These are phyloP conservation scores for Coelopa pilipes DNA, from an alignment of 2,888 invertebrate genomes.

Conservation along the genomic window DNA sequence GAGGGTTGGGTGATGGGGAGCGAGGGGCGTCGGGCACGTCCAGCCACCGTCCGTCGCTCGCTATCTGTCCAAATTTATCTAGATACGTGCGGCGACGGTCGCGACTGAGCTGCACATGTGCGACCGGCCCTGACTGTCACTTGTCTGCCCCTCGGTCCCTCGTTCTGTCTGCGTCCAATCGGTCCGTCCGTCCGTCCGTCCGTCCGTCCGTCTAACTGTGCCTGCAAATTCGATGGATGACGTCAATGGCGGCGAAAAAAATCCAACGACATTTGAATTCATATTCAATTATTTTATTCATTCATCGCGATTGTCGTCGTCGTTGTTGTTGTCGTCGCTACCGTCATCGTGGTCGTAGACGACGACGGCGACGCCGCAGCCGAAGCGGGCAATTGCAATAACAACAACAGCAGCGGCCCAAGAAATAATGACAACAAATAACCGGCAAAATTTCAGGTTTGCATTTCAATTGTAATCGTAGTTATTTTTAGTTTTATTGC, in stretches of 20 bases:
- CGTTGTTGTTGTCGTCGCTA: too few species aligned
- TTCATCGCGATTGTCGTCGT: too few species aligned
- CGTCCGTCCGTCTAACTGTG: neutral
- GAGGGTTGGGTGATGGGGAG: too few species aligned
- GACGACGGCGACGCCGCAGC: too few species aligned
- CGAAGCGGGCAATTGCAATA: too few species aligned
- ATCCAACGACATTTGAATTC: slow-evolving; percentile 6
- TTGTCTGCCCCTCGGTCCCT: neutral
- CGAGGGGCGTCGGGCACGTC: too few species aligned
- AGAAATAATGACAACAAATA: slow-evolving; percentile 10
- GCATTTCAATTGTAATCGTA: slow-evolving; percentile 15
- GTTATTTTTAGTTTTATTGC: neutral
- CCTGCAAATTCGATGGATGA: slow-evolving; percentile 5
- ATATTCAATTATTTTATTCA: too few species aligned
- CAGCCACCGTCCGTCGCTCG: too few species aligned
- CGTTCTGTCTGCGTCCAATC: neutral
- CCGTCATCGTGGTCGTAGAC: too few species aligned
- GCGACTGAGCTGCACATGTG: slow-evolving; percentile 13
- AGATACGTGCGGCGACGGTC: neutral
- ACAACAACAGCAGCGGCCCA: neutral
- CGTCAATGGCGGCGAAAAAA: slow-evolving; percentile 28
- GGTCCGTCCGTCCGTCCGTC: neutral
- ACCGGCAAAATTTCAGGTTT: slow-evolving; percentile 16
- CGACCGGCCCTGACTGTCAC: neutral
- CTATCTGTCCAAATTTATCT: neutral